Evolutionary conservation across 23 tunicate species (phyloP).

Genomic region (Ciona savignyi): DNA sequence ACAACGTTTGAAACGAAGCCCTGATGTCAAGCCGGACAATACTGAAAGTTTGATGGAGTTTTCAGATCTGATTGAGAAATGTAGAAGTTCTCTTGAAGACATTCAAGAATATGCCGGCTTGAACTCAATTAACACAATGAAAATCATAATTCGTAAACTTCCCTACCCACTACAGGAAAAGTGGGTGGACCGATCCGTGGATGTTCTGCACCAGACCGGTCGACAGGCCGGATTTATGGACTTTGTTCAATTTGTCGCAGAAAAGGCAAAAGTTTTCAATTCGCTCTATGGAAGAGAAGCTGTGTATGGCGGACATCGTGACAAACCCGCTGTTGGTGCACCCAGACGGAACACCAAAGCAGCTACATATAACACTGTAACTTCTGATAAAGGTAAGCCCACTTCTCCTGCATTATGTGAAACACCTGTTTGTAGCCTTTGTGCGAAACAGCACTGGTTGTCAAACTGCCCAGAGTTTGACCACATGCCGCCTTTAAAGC

Average conservation of each 20-base stretch:
- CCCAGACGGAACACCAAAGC: constrained; percentile 2
- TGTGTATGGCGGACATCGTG: background rate
- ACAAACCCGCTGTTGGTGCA: no score
- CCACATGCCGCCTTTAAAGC: background rate
- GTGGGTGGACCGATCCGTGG: constrained; percentile 12
- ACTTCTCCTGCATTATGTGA: no score
- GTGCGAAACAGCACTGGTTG: background rate
- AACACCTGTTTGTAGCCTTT: no score
- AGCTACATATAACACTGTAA: background rate
- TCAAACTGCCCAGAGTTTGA: constrained; percentile 2
- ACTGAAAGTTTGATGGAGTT: constrained; percentile 3
- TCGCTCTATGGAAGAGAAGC: constrained; percentile 4
- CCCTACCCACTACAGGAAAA: constrained; percentile 8
- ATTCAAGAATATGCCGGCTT: constrained; percentile 12
- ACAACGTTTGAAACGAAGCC: constrained; percentile 4
- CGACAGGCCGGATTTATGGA: constrained; percentile 2
- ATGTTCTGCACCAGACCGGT: constrained; percentile 6
- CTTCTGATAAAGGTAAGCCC: background rate
- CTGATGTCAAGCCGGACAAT: background rate
- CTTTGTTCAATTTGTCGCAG: constrained; percentile 8
- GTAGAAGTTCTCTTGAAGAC: background rate
- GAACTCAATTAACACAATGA: background rate
- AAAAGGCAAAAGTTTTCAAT: background rate
- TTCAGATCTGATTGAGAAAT: constrained; percentile 8
- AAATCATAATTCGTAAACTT: background rate